These are phyloP conservation scores for Drosophila austrosaltans DNA, from an alignment of 2,888 invertebrate genomes.

Conservation along the genomic window DNA sequence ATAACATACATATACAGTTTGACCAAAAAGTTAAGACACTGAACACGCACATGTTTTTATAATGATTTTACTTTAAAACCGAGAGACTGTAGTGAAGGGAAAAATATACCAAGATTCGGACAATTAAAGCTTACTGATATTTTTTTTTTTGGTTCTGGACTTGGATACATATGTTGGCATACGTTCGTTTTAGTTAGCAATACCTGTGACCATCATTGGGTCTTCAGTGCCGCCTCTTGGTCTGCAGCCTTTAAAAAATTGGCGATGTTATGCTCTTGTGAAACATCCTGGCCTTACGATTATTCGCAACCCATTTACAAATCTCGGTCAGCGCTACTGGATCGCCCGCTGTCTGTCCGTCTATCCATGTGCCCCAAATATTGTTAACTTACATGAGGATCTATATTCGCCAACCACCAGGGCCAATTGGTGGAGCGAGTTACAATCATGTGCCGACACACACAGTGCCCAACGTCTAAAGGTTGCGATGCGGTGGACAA, in stretches of 20 bases:
- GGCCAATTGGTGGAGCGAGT: conserved; percentile 87
- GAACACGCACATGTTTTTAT: neutral
- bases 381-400: conserved; percentile 76
- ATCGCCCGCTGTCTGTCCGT: conserved; percentile 89
- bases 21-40: neutral
- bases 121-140: neutral
- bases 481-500: conserved; percentile 92
- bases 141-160: neutral
- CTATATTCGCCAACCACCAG: conserved; percentile 63
- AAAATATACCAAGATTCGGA: no score
- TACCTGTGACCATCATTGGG: conserved; percentile 16
- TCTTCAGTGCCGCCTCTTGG: conserved; percentile 54
- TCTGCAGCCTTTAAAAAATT: conserved; percentile 83
- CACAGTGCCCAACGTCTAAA: conserved; percentile 74
- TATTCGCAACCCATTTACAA: conserved; percentile 92
- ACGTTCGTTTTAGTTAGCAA: neutral
- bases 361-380: conserved; percentile 89
- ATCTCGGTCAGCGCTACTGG: conserved; percentile 92
- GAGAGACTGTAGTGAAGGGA: no score
- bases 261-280: conserved; percentile 87
- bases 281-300: conserved; percentile 90
- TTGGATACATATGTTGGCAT: neutral
- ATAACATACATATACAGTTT: neutral
- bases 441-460: conserved; percentile 68
- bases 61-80: no score